phyloP scores from a whole-genome alignment of 2,888 invertebrate species.

The Allygus modestus region DNA sequence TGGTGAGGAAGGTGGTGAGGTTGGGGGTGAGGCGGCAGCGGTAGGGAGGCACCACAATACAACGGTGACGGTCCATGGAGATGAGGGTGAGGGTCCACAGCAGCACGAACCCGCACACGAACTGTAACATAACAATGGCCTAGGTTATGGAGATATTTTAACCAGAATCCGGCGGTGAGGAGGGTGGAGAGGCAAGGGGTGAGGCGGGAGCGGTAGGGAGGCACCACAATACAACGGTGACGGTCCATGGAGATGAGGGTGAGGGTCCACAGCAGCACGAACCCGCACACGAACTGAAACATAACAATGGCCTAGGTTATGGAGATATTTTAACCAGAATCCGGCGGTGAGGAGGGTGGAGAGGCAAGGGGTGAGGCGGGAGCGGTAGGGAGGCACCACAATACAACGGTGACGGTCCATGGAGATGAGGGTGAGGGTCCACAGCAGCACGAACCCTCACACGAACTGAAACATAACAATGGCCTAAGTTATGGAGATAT shows the following conservation, averaged over 20 bases:
- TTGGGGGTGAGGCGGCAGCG: too few relatives aligned
- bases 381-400: conserved; percentile 77
- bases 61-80: neutral
- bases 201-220: conserved; percentile 77
- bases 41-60: too few relatives aligned
- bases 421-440: conserved; percentile 79
- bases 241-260: conserved; percentile 79
- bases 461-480: conserved; percentile 75
- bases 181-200: conserved; percentile 74
- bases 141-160: too few relatives aligned
- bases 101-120: conserved; percentile 56
- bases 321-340: too few relatives aligned
- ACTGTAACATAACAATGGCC: neutral
- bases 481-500: conserved; percentile 65
- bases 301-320: neutral
- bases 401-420: conserved; percentile 79
- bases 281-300: conserved; percentile 78
- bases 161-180: too few relatives aligned
- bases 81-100: conserved; percentile 63
- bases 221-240: conserved; percentile 77
- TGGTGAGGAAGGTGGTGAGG: too few relatives aligned
- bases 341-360: too few relatives aligned
- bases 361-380: conserved; percentile 75
- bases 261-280: conserved; percentile 79
- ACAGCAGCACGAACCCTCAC: conserved; percentile 78